Evolutionary conservation across 2,797 vertebrate genomes (phyloP).

Genomic region (Poeciliopsis presidionis): DNA sequence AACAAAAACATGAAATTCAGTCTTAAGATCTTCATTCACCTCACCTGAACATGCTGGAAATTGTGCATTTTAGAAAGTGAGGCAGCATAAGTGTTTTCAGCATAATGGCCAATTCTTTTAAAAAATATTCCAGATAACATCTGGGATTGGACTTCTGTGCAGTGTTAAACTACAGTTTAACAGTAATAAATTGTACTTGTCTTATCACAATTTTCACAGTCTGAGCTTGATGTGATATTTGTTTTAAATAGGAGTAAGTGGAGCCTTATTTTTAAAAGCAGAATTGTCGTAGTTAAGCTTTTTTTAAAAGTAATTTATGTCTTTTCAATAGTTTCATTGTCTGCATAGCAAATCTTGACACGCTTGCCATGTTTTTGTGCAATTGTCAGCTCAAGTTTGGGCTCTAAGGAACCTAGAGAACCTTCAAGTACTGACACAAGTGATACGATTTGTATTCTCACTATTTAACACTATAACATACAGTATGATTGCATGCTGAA

Average conservation of each 20-base stretch:
- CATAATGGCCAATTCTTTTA: background rate
- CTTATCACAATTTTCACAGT: background rate
- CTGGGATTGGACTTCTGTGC: no score
- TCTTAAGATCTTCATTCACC: conserved; percentile 12
- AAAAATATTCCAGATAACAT: conserved; percentile 2
- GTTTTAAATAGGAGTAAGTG: no score
- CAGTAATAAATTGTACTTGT: background rate
- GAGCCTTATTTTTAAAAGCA: background rate
- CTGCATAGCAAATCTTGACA: background rate
- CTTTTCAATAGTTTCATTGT: background rate
- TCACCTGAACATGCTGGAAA: conserved; percentile 27
- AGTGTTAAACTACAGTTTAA: background rate
- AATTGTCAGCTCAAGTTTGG: background rate
- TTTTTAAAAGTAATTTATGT: background rate
- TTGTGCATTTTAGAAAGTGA: conserved; percentile 47
- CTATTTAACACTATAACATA: no score
- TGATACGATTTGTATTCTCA: background rate
- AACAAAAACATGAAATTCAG: conserved; percentile 4
- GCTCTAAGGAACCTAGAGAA: background rate
- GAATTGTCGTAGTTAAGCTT: background rate
- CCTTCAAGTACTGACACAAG: background rate
- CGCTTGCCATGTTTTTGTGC: background rate
- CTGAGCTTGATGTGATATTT: no score
- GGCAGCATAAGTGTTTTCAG: conserved; percentile 1
- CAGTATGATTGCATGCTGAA: no score